Evolutionary conservation across 2,113 vertebrate species (phyloP), one percentile per base, ranked within the genome.

Genomic region (Paramisgurnus dabryanus): DNA sequence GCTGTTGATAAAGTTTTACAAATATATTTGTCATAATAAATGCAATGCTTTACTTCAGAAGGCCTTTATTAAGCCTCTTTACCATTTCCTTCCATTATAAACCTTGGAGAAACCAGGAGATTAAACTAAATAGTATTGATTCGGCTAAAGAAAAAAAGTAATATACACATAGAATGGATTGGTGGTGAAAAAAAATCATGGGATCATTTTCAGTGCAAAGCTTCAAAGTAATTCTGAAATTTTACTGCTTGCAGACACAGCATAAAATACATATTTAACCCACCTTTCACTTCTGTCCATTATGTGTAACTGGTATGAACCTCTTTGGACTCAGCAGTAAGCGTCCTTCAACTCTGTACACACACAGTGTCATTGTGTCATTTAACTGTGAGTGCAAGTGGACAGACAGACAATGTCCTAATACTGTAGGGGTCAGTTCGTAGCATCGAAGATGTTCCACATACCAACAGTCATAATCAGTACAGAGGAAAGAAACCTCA

Each of bases 391-490:
- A 72, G 0, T 61, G 76, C 49, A 72, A 43, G 63, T 79, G n/a
- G 67, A 47, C 49, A 69, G 8, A 69, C 45, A 9, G 41, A 41
- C 65, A 4, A 61, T 22, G 58, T 27, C 58, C n/a, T 22, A 22
- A 18, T 4, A 60, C 1, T 77, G 27, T 34, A n/a, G 66, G n/a
- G 76, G 71, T 79, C 47, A 82, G 79, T 71, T 85, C 73, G 34
- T 81, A 84, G 18, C 34, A 86, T 1, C 22, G 22, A 53, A 84
- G 73, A 84, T 84, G 80, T 47, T 84, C 76, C 40, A 83, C 64
- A 80, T 83, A 83, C 82, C 82, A 81, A 53, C 55, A 75, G 39
- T 84, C 69, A 85, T 68, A 83, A 55, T 85, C 58, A 80, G 10
- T 69, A 80, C 79, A 86, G 4, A 80, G 63, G 79, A 82, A 86